A percentile compares a stretch with the other conserved stretches of the same genome.
phyloP scores from a whole-genome alignment of 2,113 vertebrate genomes.

The Pangasianodon hypophthalmus region DNA sequence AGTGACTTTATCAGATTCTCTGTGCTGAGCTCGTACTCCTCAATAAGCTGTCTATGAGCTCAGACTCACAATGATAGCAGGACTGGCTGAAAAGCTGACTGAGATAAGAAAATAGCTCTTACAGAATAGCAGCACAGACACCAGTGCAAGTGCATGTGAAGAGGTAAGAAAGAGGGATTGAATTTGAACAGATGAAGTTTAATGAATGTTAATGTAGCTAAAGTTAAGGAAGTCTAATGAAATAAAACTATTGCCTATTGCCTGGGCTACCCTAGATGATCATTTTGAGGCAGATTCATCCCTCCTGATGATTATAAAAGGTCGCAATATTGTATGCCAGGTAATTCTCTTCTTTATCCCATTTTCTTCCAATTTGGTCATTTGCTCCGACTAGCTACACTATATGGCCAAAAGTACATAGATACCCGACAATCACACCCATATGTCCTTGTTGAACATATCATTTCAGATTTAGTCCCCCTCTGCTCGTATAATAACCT shows the following conservation, averaged over 20 bases:
- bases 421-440: not conserved
- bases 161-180: not conserved
- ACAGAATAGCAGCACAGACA: constrained; percentile 43
- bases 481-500: not conserved
- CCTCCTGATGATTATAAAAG: not conserved
- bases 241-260: not conserved
- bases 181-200: constrained; percentile 9
- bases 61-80: constrained; percentile 60
- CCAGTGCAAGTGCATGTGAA: not conserved
- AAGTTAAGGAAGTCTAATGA: not conserved
- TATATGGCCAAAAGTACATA: not conserved
- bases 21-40: constrained; percentile 66
- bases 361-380: not conserved
- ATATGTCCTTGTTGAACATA: not conserved
- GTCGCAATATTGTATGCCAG: not conserved
- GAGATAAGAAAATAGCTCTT: constrained; percentile 63
- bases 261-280: not conserved
- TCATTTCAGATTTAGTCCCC: not conserved
- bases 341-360: not conserved
- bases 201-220: not conserved
- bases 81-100: constrained; percentile 59
- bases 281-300: not conserved
- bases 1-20: constrained; percentile 56
- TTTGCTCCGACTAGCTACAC: not conserved
- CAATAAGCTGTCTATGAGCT: constrained; percentile 73